Evolutionary conservation across 2,888 invertebrate genomes (phyloP).

Genomic region (Biston stratarius): DNA sequence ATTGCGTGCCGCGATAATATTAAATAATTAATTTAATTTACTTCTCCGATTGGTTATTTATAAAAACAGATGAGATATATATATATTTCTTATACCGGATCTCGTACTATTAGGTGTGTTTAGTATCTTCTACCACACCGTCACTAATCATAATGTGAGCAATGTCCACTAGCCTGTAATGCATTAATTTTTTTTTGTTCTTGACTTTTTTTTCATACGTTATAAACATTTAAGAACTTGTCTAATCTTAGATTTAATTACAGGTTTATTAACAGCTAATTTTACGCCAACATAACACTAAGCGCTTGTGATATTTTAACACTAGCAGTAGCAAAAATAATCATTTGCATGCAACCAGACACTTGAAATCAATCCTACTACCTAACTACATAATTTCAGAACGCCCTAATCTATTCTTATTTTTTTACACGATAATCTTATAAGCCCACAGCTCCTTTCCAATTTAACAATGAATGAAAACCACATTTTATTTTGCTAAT

Average conservation of each 20-base stretch:
- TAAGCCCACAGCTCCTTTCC: not conserved
- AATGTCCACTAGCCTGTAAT: no score
- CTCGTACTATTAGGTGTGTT: no score
- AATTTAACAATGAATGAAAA: not conserved
- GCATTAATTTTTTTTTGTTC: no score
- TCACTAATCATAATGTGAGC: no score
- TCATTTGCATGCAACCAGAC: constrained; percentile 7
- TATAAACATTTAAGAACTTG: no score
- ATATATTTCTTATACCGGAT: no score
- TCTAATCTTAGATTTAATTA: not conserved
- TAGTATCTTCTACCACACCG: no score
- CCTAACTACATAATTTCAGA: not conserved
- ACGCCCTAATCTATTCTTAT: constrained; percentile 1
- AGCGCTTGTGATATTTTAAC: not conserved
- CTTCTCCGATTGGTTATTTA: no score
- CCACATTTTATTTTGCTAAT: not conserved
- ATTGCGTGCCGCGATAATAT: no score
- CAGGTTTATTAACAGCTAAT: not conserved
- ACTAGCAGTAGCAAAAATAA: constrained; percentile 25
- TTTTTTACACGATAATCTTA: not conserved
- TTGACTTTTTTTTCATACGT: no score
- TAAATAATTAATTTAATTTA: no score
- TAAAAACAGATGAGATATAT: no score
- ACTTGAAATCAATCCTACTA: not conserved
- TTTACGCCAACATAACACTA: not conserved